A percentile compares a stretch with the other conserved stretches of the same genome.
Conservation (phyloP, 2,888 invertebrate species). For the Aproaerema taeniolella region DNA sequence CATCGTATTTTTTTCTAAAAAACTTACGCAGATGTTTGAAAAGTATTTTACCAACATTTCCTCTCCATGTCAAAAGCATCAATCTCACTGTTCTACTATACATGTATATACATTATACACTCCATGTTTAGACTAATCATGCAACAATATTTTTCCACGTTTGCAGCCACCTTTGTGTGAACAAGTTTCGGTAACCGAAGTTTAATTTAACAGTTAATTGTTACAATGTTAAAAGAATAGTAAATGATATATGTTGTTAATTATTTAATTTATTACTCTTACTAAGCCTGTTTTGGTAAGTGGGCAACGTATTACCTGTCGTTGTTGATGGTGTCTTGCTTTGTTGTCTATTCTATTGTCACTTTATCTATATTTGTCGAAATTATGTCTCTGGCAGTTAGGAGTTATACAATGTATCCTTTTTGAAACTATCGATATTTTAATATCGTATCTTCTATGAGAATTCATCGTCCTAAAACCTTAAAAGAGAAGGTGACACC, state of each 20-base stretch:
- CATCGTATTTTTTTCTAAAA: too few relatives aligned
- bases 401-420: too few relatives aligned
- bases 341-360: constrained; percentile 59
- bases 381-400: constrained; percentile 39
- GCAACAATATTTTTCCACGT: constrained; percentile 49
- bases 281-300: constrained; percentile 60
- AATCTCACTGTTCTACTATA: constrained; percentile 3
- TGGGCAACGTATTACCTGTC: constrained; percentile 47
- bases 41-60: too few relatives aligned
- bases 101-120: constrained; percentile 17
- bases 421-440: too few relatives aligned
- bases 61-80: too few relatives aligned
- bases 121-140: constrained; percentile 56
- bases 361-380: constrained; percentile 48
- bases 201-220: constrained; percentile 65
- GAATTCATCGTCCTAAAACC: too few relatives aligned
- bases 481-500: too few relatives aligned
- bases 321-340: constrained; percentile 62
- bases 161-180: constrained; percentile 77
- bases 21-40: too few relatives aligned
- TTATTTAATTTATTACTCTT: constrained; percentile 47
- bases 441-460: too few relatives aligned
- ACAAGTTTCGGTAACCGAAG: constrained; percentile 69
- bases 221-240: constrained; percentile 55
- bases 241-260: constrained; percentile 54